These are phyloP conservation scores for Invenusta paracnida DNA, from an alignment of 2,888 invertebrate genomes.

Conservation along the genomic window DNA sequence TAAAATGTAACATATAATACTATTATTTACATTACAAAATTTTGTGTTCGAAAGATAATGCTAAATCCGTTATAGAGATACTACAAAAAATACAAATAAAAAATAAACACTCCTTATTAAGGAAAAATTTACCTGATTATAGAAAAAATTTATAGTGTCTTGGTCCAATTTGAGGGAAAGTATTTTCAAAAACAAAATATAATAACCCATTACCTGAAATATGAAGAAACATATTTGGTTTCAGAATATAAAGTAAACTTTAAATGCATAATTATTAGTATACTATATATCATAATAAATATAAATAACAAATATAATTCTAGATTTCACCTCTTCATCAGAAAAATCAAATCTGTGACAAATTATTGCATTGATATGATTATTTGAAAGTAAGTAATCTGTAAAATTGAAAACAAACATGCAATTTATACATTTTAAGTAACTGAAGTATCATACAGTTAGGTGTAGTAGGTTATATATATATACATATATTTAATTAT, in stretches of 20 bases:
- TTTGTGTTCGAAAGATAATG: not conserved
- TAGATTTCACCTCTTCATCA: constrained; percentile 77
- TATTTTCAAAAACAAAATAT: constrained; percentile 96
- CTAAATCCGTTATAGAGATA: constrained; percentile 33
- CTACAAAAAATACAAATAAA: too few relatives aligned
- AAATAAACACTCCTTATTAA: not conserved
- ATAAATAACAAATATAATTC: constrained; percentile 4
- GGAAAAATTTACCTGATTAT: constrained; percentile 73
- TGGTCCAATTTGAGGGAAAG: constrained; percentile 91
- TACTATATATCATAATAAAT: too few relatives aligned
- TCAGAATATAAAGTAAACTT: too few relatives aligned
- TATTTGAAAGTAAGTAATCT: constrained; percentile 98
- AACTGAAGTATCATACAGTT: too few relatives aligned
- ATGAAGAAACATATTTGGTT: too few relatives aligned
- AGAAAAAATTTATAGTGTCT: constrained; percentile 98
- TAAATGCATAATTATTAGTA: too few relatives aligned
- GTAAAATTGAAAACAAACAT: constrained; percentile 58
- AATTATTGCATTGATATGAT: constrained; percentile 98
- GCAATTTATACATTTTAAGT: not conserved
- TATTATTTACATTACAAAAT: not conserved
- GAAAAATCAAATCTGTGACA: constrained; percentile 98
- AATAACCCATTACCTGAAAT: constrained; percentile 95
- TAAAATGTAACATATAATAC: not conserved
- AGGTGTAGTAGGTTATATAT: too few relatives aligned
- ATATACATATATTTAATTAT: too few relatives aligned